Base-by-base conservation (phyloP, 2,113 vertebrate species). In the Willisornis vidua region DNA sequence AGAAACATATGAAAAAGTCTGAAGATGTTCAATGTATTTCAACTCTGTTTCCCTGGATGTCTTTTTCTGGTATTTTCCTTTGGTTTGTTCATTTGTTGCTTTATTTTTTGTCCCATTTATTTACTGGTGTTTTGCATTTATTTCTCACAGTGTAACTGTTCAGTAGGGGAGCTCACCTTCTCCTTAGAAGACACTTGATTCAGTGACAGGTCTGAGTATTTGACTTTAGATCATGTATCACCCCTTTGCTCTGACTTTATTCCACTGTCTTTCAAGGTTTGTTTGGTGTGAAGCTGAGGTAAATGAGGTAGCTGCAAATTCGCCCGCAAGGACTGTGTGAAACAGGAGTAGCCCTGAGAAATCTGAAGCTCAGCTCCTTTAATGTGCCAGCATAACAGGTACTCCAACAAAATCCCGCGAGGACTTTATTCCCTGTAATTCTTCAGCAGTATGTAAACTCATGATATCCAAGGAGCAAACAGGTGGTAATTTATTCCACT, bases 401-500 rank as follows among this genome's bases (percentile, higher is more conserved):
- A 66, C 37, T 85, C 49, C 41, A 31, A 41, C 18, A 85, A 80
- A 92, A 80, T 65, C 59, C 74, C 37, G 7, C 31, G 77, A 51
- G 68, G 9, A 73, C 16, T 8, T 45, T 51, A 62, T 77, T 80
- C 43, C n/a, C 18, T 63, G 31, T 51, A 84, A 70, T 58, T 92
- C 43, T 66, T 41, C 72, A 62, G 22, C 80, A 85, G 7, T 9
- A 33, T 41, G n/a, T 31, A 94, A 85, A 81, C 25, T 58, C 12
- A 20, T 35, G 24, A 52, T 81, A 89, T 39, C 35, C 43, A 66
- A 77, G 39, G 39, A 79, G 62, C 45, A 85, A 78, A 75, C 16
- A 89, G 79, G 37, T 71, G 26, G 35, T 76, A 85, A 90, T 73
- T 88, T 76, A 74, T 90, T 92, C 28, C 41, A 66, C 39, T 92